Evolutionary conservation across 2,888 invertebrate species (phyloP).

Genomic region (Merodon equestris): DNA sequence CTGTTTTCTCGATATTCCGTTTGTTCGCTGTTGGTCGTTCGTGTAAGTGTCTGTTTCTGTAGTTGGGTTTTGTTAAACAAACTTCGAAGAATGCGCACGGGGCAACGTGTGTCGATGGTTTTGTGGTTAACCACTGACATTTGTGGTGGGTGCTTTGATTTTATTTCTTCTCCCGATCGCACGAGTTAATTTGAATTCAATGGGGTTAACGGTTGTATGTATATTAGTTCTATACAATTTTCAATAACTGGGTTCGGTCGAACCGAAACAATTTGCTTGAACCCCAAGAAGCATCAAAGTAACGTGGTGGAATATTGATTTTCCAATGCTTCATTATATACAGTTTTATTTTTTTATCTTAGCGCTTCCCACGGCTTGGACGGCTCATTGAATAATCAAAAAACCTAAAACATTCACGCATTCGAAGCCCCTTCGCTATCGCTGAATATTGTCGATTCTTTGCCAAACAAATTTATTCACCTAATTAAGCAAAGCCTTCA

Average conservation of each 20-base stretch:
- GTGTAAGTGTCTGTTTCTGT: too few species aligned
- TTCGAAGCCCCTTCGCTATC: too few species aligned
- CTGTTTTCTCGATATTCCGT: neutral
- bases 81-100: constrained; percentile 18
- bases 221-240: too few species aligned
- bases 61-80: constrained; percentile 55
- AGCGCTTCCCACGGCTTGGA: constrained; percentile 27
- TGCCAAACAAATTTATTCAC: constrained; percentile 29
- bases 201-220: constrained; percentile 22
- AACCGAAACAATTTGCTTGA: too few species aligned
- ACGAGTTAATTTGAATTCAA: constrained; percentile 30
- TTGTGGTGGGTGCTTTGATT: constrained; percentile 36
- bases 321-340: neutral
- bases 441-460: constrained; percentile 6
- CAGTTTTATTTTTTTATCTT: constrained; percentile 1
- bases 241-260: neutral
- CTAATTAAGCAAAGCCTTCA: constrained; percentile 22
- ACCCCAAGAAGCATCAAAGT: too few species aligned
- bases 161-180: neutral
- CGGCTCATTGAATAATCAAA: constrained; percentile 14
- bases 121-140: constrained; percentile 59
- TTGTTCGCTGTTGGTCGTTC: neutral
- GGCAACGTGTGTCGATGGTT: constrained; percentile 47
- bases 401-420: neutral
- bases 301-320: neutral